phyloP scores from a whole-genome alignment of 37 sponge, comb jelly and placozoan genomes.

The Petrosia ficiformis region DNA sequence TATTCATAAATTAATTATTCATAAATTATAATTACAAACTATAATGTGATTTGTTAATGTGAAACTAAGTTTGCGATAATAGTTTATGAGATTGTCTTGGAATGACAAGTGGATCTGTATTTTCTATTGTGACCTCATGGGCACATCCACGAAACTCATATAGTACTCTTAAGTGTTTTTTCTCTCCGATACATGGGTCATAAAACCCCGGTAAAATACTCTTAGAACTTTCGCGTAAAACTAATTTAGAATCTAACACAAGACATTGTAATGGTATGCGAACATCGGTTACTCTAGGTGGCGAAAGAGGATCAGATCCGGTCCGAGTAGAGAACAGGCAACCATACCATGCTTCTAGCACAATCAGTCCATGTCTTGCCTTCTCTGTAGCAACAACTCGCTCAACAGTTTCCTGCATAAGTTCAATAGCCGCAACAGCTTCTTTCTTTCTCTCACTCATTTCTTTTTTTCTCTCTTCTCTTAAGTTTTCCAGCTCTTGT shows the following conservation, averaged over 20 bases:
- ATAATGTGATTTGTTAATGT: neutral
- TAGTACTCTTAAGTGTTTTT: constrained; percentile 73
- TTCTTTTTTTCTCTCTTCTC: constrained; percentile 39
- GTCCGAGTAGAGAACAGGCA: constrained; percentile 38
- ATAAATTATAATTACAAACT: neutral
- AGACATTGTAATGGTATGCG: constrained; percentile 85
- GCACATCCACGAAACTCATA: constrained; percentile 80
- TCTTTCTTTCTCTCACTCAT: constrained; percentile 53
- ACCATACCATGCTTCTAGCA: constrained; percentile 95
- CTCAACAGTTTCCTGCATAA: constrained; percentile 89
- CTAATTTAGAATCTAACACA: constrained; percentile 89
- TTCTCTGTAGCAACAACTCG: constrained; percentile 59
- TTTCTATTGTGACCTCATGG: constrained; percentile 90
- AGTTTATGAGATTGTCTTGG: constrained; percentile 83
- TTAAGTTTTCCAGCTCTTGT: constrained; percentile 56
- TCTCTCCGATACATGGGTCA: constrained; percentile 86
- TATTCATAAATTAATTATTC: neutral
- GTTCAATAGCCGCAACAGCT: constrained; percentile 81
- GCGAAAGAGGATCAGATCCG: neutral
- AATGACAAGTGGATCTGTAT: constrained; percentile 71
- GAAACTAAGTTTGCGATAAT: neutral
- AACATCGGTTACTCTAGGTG: constrained; percentile 84
- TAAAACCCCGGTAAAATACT: constrained; percentile 86
- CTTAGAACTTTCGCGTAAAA: constrained; percentile 71
- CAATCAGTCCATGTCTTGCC: constrained; percentile 74